phyloP scores from a whole-genome alignment of 2,113 vertebrate genomes.

The Cygnus buccinator region DNA sequence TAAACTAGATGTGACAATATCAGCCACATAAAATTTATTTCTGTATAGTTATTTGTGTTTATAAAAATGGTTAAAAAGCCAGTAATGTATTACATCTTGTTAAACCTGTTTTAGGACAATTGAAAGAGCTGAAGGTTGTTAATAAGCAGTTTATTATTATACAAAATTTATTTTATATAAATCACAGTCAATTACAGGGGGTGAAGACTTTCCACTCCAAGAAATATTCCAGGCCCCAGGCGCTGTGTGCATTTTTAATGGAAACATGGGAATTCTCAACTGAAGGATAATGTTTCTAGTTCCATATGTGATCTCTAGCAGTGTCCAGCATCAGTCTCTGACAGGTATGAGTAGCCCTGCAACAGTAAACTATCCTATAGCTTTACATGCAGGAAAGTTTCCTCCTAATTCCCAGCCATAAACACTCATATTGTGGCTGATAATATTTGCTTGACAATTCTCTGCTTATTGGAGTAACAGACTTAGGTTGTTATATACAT shows the following conservation, averaged over 20 bases:
- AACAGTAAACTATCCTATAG: neutral
- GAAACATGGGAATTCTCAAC: neutral
- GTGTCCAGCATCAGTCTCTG: neutral
- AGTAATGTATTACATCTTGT: neutral
- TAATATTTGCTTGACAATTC: neutral
- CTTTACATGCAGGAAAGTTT: neutral
- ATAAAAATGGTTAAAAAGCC: neutral
- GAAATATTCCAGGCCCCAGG: neutral
- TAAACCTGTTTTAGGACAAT: neutral
- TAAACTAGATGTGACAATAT: neutral
- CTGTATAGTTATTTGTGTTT: neutral
- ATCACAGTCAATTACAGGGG: neutral
- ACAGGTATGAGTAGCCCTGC: neutral
- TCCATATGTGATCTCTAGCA: neutral
- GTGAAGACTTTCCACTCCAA: neutral
- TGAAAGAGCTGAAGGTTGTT: neutral
- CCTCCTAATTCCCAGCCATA: neutral
- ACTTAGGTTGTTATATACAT: neutral
- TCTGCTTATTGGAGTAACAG: neutral
- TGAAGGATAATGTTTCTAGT: neutral
- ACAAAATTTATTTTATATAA: neutral
- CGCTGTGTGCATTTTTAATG: neutral
- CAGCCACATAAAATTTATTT: neutral
- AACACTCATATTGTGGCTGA: neutral
- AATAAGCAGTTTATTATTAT: neutral